Evolutionary conservation across 2,113 vertebrate species (phyloP), one percentile per base, ranked within the genome.

Genomic region (Hypocryptadius cinnamomeus): DNA sequence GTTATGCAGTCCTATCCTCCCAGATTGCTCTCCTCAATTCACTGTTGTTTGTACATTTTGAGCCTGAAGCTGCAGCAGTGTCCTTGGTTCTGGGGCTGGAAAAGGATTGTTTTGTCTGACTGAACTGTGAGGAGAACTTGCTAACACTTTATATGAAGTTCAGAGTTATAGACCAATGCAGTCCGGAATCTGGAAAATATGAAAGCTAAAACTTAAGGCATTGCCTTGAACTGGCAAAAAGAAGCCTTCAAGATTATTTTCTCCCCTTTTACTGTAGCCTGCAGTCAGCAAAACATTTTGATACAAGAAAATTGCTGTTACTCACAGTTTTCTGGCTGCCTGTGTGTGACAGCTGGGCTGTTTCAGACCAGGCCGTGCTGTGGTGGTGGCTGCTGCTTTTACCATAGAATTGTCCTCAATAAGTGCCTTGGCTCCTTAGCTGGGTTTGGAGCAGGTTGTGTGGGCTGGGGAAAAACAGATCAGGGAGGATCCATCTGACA

Each of bases 1-100:
- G 59, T 39, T 9, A 27, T 60, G 59, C 59, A 60, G 59, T 60
- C 35, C 35, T 35, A 39, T 6, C 35, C 16, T 60, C n/a, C 57
- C 57, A 25, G 23, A 0, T 3, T 60, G 23, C 23, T 60, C 57
- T 37, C 35, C 24, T 60, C 24, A 27, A 6, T 39, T 60, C 2
- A 0, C 35, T 39, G 35, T 17, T 59, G n/a, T 60, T 60, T 60
- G 6, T 0, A 60, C 11, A 28, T 60, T 60, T 60, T 39, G 35
- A 24, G 59, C 23, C 24, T 3, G 2, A 27, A 60, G 59, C 24
- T 60, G 35, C 35, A 60, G 0, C 0, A 0, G 16, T 60, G 11
- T 60, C 35, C 35, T 60, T 60, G 11, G 15, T 60, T 60, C 24
- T 39, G 2, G 4, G 25, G 17, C 35, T 60, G 16, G 16, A 27